Evolutionary conservation across 1,140 invertebrate genomes (phyloP), one percentile per base, ranked within the genome.

Genomic region (Heliothis subflexa): DNA sequence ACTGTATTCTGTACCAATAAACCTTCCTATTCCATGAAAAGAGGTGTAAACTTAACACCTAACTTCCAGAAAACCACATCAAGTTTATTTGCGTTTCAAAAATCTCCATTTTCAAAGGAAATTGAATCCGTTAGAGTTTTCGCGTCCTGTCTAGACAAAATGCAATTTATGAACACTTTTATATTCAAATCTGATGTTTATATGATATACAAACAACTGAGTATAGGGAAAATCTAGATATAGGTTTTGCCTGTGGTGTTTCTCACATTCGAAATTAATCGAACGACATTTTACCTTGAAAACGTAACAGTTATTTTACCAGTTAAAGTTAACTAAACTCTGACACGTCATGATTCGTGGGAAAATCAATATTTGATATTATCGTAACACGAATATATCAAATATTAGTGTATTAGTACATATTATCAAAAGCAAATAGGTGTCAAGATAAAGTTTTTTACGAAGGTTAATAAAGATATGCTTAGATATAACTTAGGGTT

Each of bases 301-400:
- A 40, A 40, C 52, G 14, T 16, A 54, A 54, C 52, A 16, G 52
- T 54, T 14, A 16, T 54, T 7, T 9, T 2, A 54, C 52, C 14
- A 54, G 14, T 14, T 16, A 16, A 13, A 54, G 16, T 54, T 0
- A 14, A n/a, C 14, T 54, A 33, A 64, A 59, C 21, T 18, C 16
- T 18, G 18, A 13, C 64, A 50, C 3, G 21, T 25, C 21, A 21
- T 14, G 16, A 68, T 68, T 4, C 64, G 64, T 68, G 64, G 64
- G 64, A 68, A 68, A n/a, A 16, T 45, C 12, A 62, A 62, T 62
- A 62, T 62, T 62, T 9, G 61, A 62, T 40, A 59, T 25, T 25
- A 57, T 25, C 55, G 13, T 59, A 0, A 28, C 61, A 40, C 40
- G 14, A 45, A 62, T 62, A 16, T 45, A 25, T 21, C 64, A 68